Base-by-base conservation (phyloP, 2,888 invertebrate genomes). In the Cremastobaeus sp. region DNA sequence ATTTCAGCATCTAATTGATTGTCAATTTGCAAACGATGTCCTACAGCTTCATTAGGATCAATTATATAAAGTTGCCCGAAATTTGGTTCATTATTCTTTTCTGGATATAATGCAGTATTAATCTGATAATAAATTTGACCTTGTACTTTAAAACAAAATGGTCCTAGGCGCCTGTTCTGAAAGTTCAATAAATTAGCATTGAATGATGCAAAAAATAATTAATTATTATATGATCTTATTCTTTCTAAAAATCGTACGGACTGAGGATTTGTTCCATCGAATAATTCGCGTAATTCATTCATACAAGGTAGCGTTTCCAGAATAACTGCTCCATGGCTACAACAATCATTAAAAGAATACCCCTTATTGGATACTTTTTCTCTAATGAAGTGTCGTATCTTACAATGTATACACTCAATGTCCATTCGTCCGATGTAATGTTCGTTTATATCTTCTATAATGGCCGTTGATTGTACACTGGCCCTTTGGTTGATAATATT, bases 211-310 rank as follows among this genome's bases (percentile, higher is more conserved):
- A n/a, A n/a, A n/a, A n/a, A n/a, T n/a, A n/a, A n/a, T n/a, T 34
- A 34, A 34, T 34, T 34, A 34, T 34, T 34, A 14, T 34, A 34
- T 12, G 34, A n/a, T n/a, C 34, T n/a, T 34, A 34, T 34, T 34
- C 8, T n/a, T 14, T 34, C 11, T 12, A 34, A 34, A 34, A 34
- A 34, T 11, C 11, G n/a, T 34, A n/a, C n/a, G 5, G 34, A 34
- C n/a, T 34, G 5, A 12, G 34, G 11, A 34, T 34, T 14, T 5
- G 5, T 34, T 12, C 34, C 34, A 12, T 34, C 34, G 3, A 34
- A 34, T 5, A 34, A 14, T 5, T 34, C 34, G 1, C 12, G 34
- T 11, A 34, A 34, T 34, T 34, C 34, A 14, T 34, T 11, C 12
- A 34, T 34, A 14, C n/a, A 34, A 8, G 34, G 34, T 34, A 3